A percentile compares a stretch with the other conserved stretches of the same genome.
These are phyloP conservation scores for Picathartes gymnocephalus DNA, from an alignment of 2,113 vertebrate genomes.

Conservation along the genomic window DNA sequence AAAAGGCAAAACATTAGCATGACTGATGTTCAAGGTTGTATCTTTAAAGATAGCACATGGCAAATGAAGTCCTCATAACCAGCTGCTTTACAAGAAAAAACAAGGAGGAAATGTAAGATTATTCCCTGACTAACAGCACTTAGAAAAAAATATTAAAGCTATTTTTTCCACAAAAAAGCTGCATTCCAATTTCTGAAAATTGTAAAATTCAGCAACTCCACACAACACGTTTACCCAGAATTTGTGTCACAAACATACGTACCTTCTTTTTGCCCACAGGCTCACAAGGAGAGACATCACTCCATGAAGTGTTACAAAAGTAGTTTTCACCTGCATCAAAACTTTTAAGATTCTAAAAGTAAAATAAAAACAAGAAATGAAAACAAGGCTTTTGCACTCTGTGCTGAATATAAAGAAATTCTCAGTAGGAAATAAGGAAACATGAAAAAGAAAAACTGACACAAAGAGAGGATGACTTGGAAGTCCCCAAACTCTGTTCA, in stretches of 20 bases:
- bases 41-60: background rate
- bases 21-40: background rate
- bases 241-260: slow-evolving; percentile 22
- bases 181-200: background rate
- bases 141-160: background rate
- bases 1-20: background rate
- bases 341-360: slow-evolving; percentile 71
- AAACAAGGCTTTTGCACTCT: background rate
- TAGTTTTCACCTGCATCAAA: slow-evolving; percentile 80
- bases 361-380: background rate
- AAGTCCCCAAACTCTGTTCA: background rate
- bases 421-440: background rate
- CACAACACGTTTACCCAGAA: background rate
- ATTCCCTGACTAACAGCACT: background rate
- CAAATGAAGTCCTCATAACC: background rate
- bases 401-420: background rate
- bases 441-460: background rate
- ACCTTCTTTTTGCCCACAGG: slow-evolving; percentile 75
- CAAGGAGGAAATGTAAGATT: background rate
- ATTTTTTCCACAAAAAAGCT: background rate
- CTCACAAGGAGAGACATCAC: slow-evolving; percentile 79
- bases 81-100: background rate
- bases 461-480: background rate
- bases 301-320: slow-evolving; percentile 78
- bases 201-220: background rate